Base-by-base conservation (phyloP, 2,888 invertebrate species). In the Caenorhabditis sulstoni region DNA sequence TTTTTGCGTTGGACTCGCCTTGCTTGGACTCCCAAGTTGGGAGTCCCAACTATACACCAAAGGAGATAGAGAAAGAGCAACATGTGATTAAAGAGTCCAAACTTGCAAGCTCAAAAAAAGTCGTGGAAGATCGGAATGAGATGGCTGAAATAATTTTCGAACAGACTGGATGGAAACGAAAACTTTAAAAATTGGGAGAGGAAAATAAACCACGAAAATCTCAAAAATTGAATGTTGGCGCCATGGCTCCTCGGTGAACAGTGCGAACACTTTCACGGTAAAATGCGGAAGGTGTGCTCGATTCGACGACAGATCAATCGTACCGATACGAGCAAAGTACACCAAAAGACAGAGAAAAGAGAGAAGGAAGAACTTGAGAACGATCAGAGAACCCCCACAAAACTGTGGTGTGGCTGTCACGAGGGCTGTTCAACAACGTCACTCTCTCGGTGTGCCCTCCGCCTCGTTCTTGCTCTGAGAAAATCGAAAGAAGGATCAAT, bases 381-480 rank as follows among this genome's bases (percentile, higher is more conserved):
- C 12, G 44, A 64, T 35, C 71, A 71, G 23, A 71, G 62, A 71
- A 71, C 71, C 3, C 71, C 14, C 71, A 61, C 23, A 62, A 70
- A 70, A 71, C 71, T 71, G 71, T 57, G 57, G 71, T 47, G 64
- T 71, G 71, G 62, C 44, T 57, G 71, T 71, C 71, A 71, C 71
- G 71, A 37, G 71, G 62, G 41, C 20, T 18, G 22, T 35, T 71
- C 50, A 47, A 35, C 41, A 55, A 55, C 71, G 71, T 57, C 64
- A 61, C 29, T 29, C 29, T 7, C 29, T 5, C 29, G 4, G 29
- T 5, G 4, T 29, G 29, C 29, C n/a, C n/a, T n/a, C n/a, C n/a
- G n/a, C n/a, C n/a, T 29, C 29, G 29, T 7, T 29, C 7, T 29
- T 29, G 3, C 29, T 3, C 29, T 7, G 29, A 29, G 29, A 29